Evolutionary conservation across 2,888 invertebrate species (phyloP).

Genomic region (Pristionchus entomophagus): DNA sequence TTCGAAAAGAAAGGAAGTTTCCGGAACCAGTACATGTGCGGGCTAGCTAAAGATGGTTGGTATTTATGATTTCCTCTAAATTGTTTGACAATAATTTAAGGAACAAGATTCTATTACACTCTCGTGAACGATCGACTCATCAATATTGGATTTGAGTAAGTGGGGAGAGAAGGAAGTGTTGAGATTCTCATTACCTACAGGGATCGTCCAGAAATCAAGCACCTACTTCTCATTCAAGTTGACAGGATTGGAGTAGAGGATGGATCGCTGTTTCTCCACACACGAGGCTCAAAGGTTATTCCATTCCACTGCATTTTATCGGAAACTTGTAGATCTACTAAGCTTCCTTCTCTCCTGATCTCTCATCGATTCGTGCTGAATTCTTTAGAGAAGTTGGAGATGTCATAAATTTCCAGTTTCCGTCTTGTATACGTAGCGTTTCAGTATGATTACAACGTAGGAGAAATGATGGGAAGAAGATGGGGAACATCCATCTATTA

Average conservation of each 20-base stretch:
- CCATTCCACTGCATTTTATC: neutral
- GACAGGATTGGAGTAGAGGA: neutral
- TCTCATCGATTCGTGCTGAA: neutral
- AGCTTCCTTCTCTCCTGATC: neutral
- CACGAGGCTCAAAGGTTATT: neutral
- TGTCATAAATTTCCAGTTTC: too few species aligned
- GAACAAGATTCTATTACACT: neutral
- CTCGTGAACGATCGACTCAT: neutral
- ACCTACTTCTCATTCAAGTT: neutral
- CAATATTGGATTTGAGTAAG: neutral
- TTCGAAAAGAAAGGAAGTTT: neutral
- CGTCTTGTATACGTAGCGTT: too few species aligned
- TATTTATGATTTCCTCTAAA: neutral
- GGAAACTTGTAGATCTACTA: neutral
- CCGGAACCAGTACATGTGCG: neutral
- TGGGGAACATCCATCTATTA: neutral
- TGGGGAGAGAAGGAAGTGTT: neutral
- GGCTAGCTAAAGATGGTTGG: neutral
- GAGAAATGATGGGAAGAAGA: neutral
- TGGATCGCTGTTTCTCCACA: neutral
- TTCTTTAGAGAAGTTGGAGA: neutral
- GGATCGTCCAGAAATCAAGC: neutral
- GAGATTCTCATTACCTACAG: neutral
- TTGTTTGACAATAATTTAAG: too few species aligned
- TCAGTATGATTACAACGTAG: neutral